Evolutionary conservation across 2,888 invertebrate species (phyloP).

Genomic region (Zaprionus obscuricornis): DNA sequence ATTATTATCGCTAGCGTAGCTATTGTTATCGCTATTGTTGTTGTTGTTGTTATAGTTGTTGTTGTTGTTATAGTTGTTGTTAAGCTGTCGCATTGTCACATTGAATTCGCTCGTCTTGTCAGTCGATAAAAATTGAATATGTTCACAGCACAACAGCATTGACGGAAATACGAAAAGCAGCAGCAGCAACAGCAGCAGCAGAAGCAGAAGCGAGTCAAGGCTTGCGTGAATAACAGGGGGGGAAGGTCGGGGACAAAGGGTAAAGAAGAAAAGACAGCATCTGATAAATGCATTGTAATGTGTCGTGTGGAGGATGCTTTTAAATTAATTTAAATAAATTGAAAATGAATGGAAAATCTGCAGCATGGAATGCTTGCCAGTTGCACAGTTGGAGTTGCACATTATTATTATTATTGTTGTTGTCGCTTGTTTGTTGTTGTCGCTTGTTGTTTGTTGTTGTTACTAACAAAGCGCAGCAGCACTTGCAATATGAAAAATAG

Average conservation of each 20-base stretch:
- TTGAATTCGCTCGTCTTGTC: conserved; percentile 60
- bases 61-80: conserved; percentile 18
- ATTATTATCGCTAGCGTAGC: conserved; percentile 28
- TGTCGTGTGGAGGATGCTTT: conserved; percentile 44
- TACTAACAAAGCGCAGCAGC: no score
- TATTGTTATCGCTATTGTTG: neutral
- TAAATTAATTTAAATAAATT: conserved; percentile 68
- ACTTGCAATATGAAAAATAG: no score
- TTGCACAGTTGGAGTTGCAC: conserved; percentile 9
- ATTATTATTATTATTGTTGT: conserved; percentile 4
- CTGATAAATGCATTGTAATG: conserved; percentile 50
- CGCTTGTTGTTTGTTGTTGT: no score
- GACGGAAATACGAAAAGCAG: conserved; percentile 3
- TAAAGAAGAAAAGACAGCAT: conserved; percentile 7
- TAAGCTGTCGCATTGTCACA: conserved; percentile 56
- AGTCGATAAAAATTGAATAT: conserved; percentile 61
- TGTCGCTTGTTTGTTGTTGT: no score
- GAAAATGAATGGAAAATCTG: conserved; percentile 49
- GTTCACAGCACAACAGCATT: conserved; percentile 48
- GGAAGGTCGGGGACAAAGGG: neutral
- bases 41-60: conserved; percentile 9
- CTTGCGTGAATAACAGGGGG: no score
- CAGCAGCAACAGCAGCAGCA: conserved; percentile 5
- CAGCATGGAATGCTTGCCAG: conserved; percentile 19
- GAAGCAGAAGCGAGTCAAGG: neutral